Evolutionary conservation across 2,113 vertebrate genomes (phyloP).

Genomic region (Sinocyclocheilus anshuiensis): DNA sequence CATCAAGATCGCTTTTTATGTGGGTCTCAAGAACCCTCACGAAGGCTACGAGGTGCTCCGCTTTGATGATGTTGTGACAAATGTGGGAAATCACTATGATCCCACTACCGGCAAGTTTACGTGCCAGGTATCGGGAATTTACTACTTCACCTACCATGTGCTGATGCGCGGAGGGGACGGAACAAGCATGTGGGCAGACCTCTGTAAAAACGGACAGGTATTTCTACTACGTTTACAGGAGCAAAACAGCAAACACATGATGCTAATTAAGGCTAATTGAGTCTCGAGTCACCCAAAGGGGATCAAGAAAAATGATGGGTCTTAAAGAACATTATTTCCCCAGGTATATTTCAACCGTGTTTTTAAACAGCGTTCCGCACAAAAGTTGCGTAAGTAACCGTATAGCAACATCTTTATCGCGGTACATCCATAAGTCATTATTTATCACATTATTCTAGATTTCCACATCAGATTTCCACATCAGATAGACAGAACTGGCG

Average conservation of each 20-base stretch:
- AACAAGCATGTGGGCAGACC: conserved; percentile 88
- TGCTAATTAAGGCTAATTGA: background rate
- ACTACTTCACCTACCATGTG: conserved; percentile 88
- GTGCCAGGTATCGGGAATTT: conserved; percentile 86
- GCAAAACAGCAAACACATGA: background rate
- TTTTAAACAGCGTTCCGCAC: background rate
- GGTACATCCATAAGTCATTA: background rate
- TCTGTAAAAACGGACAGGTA: conserved; percentile 89
- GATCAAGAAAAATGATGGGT: background rate
- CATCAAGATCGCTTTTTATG: conserved; percentile 87
- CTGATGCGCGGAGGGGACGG: conserved; percentile 88
- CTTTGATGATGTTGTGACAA: conserved; percentile 78
- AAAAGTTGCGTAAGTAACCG: background rate
- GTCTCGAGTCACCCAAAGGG: background rate
- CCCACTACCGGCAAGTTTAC: conserved; percentile 86
- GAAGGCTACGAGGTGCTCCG: conserved; percentile 78
- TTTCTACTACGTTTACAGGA: background rate
- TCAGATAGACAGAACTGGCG: too few species aligned
- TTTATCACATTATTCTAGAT: background rate
- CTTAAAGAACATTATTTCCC: background rate
- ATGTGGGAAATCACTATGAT: conserved; percentile 76
- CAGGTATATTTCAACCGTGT: background rate
- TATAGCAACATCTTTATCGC: background rate
- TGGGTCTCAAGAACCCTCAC: conserved; percentile 88
- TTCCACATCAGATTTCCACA: too few species aligned